phyloP scores from a whole-genome alignment of 1,140 invertebrate genomes.

The Drosophila simulans region DNA sequence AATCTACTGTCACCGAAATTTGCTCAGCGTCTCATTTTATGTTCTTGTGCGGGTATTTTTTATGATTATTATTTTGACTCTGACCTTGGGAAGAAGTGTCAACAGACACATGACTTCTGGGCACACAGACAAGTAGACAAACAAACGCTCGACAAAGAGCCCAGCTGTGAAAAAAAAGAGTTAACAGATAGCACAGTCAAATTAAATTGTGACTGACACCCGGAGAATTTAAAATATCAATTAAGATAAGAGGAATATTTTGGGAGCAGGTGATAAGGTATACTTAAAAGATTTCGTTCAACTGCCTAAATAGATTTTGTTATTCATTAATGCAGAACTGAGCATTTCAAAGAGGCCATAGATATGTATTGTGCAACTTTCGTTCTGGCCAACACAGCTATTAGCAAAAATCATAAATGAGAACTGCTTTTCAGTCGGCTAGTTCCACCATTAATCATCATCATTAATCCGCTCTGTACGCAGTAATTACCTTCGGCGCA shows the following conservation, averaged over 20 bases:
- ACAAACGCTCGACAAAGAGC: constrained; percentile 26
- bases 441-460: constrained; percentile 35
- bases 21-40: constrained; percentile 58
- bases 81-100: constrained; percentile 68
- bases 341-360: no score
- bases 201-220: constrained; percentile 49
- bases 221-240: constrained; percentile 5
- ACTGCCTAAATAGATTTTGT: no score
- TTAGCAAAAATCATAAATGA: constrained; percentile 5
- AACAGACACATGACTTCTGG: constrained; percentile 44
- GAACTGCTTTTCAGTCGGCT: not conserved
- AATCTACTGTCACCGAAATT: constrained; percentile 69
- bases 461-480: constrained; percentile 5
- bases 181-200: constrained; percentile 59
- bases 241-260: constrained; percentile 1
- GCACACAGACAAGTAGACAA: not conserved
- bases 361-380: not conserved
- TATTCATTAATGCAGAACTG: no score
- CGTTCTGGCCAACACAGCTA: not conserved
- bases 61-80: constrained; percentile 42
- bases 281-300: no score
- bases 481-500: constrained; percentile 26
- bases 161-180: constrained; percentile 54
- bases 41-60: constrained; percentile 33
- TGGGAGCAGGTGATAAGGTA: not conserved